These are phyloP conservation scores for Teleogryllus oceanicus DNA, from an alignment of 2,888 invertebrate species.

Conservation along the genomic window DNA sequence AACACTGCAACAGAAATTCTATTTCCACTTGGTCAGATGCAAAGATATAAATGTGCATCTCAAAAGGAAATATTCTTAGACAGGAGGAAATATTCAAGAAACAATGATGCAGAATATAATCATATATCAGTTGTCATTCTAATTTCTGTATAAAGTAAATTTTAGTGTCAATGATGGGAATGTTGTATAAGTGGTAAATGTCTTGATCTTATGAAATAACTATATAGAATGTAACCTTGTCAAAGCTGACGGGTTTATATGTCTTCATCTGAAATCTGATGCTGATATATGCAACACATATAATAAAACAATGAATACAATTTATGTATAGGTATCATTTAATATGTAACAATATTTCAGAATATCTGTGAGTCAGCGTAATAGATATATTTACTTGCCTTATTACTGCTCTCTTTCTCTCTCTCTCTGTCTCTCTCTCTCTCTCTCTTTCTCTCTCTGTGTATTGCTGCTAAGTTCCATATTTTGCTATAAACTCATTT, in stretches of 20 bases:
- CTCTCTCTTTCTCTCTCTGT: no score
- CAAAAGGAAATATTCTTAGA: background rate
- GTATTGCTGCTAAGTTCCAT: background rate
- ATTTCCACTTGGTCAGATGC: background rate
- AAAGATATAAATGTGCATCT: background rate
- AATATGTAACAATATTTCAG: background rate
- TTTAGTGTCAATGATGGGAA: slow-evolving; percentile 18
- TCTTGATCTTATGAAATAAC: slow-evolving; percentile 2
- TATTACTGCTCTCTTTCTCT: background rate
- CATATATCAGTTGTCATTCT: background rate
- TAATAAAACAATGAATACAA: background rate
- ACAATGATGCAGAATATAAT: background rate
- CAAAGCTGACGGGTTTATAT: background rate
- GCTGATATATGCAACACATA: background rate
- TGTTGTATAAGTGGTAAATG: background rate
- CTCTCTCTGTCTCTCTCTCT: no score
- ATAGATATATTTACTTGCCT: background rate
- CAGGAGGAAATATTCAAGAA: background rate
- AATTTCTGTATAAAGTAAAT: background rate
- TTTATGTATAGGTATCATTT: background rate
- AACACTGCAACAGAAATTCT: no score
- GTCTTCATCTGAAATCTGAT: background rate
- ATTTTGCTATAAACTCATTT: background rate
- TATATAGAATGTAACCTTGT: background rate
- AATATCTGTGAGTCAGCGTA: background rate